These are phyloP conservation scores for Paracanthobrama guichenoti DNA, from an alignment of 2,113 vertebrate species.

Conservation along the genomic window DNA sequence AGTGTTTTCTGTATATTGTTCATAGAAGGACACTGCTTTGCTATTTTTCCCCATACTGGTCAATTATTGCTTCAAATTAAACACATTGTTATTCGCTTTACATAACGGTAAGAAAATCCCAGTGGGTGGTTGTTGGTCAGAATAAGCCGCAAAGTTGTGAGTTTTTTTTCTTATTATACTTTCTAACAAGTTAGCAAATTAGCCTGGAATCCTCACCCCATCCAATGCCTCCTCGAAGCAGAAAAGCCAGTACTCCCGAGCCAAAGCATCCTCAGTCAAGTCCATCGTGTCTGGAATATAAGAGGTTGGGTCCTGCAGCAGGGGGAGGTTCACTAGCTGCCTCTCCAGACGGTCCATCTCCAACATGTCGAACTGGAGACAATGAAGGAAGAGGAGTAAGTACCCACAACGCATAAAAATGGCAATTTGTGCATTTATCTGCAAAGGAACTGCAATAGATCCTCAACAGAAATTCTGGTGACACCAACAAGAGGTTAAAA, in stretches of 20 bases:
- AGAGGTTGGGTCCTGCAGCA: constrained; percentile 88
- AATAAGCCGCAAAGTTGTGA: neutral
- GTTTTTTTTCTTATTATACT: too few species aligned
- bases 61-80: too few species aligned
- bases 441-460: neutral
- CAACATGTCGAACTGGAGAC: constrained; percentile 90
- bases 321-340: constrained; percentile 88
- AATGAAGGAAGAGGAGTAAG: constrained; percentile 11
- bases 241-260: constrained; percentile 94
- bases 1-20: too few species aligned
- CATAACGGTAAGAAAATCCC: neutral
- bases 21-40: too few species aligned
- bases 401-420: neutral
- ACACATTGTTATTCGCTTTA: too few species aligned
- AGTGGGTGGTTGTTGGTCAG: neutral
- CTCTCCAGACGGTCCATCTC: constrained; percentile 97
- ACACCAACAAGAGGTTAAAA: too few species aligned
- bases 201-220: constrained; percentile 76
- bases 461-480: neutral
- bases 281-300: constrained; percentile 97
- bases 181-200: neutral
- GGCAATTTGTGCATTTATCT: neutral
- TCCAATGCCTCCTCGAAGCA: constrained; percentile 97
- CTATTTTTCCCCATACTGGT: too few species aligned
- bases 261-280: constrained; percentile 88